A percentile compares a stretch with the other conserved stretches of the same genome.
phyloP scores from a whole-genome alignment of 2,888 invertebrate genomes.

The Euplagia quadripunctaria region DNA sequence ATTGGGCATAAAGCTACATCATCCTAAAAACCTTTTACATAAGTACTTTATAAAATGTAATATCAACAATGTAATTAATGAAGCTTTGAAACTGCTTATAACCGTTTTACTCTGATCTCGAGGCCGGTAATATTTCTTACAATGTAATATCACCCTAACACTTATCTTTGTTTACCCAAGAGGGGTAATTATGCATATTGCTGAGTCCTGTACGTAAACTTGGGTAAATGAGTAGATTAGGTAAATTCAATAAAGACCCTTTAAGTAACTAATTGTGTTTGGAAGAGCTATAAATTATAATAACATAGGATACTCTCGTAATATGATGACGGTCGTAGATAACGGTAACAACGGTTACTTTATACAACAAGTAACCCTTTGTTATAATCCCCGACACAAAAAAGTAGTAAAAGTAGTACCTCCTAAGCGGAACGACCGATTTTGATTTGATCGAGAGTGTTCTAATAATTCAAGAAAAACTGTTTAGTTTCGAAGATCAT shows the following conservation, averaged over 20 bases:
- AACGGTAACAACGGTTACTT: not conserved
- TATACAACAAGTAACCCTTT: too few species aligned
- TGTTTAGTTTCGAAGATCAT: too few species aligned
- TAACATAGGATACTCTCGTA: not conserved
- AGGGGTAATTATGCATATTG: constrained; percentile 53
- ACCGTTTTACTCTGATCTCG: constrained; percentile 25
- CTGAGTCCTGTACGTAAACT: constrained; percentile 38
- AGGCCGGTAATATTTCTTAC: constrained; percentile 32
- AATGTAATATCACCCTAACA: constrained; percentile 27
- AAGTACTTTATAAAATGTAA: constrained; percentile 14
- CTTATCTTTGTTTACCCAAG: constrained; percentile 49
- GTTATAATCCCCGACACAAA: too few species aligned
- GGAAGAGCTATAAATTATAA: constrained; percentile 50
- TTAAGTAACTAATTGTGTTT: constrained; percentile 53
- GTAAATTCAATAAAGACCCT: constrained; percentile 43
- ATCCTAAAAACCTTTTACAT: not conserved
- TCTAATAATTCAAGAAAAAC: too few species aligned
- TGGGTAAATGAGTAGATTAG: constrained; percentile 34
- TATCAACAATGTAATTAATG: constrained; percentile 27
- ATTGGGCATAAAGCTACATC: not conserved
- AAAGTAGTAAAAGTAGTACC: too few species aligned
- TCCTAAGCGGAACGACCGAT: too few species aligned
- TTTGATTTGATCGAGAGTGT: too few species aligned
- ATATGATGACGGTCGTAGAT: not conserved
- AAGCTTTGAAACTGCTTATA: constrained; percentile 20